A percentile compares a stretch with the other conserved stretches of the same genome.
These are phyloP conservation scores for Drosophila peninsularis DNA, from an alignment of 2,888 invertebrate genomes.

Conservation along the genomic window DNA sequence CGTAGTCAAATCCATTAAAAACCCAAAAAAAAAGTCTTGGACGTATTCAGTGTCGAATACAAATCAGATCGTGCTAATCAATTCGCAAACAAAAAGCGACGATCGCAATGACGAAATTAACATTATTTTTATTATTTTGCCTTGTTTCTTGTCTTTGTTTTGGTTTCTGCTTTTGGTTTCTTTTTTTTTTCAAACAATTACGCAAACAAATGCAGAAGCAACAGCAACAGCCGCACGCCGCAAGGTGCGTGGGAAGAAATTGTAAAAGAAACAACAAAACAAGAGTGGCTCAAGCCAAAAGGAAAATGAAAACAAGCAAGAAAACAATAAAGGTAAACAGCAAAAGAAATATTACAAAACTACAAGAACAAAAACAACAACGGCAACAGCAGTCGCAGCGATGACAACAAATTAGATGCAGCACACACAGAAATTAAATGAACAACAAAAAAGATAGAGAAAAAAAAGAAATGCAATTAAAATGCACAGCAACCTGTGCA, in stretches of 20 bases:
- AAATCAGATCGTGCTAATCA: conserved; percentile 41
- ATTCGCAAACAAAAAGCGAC: conserved; percentile 31
- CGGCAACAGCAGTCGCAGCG: conserved; percentile 13
- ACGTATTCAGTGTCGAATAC: conserved; percentile 1
- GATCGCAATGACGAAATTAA: conserved; percentile 61
- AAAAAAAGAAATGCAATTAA: conserved; percentile 66
- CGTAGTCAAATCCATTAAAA: not conserved
- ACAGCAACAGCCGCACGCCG: conserved; percentile 20
- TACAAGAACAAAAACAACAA: conserved; percentile 37
- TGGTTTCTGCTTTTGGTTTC: conserved; percentile 11
- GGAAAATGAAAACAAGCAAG: conserved; percentile 40
- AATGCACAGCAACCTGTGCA: conserved; percentile 67
- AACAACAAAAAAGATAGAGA: conserved; percentile 21
- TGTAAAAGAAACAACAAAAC: conserved; percentile 8
- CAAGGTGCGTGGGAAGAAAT: conserved; percentile 73
- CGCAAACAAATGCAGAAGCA: conserved; percentile 65
- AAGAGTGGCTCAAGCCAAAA: conserved; percentile 19
- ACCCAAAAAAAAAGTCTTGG: not conserved
- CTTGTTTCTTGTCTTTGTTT: conserved; percentile 23
- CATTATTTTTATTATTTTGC: conserved; percentile 32
- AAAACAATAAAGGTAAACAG: conserved; percentile 26
- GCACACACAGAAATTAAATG: conserved; percentile 71
- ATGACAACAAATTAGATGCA: conserved; percentile 77
- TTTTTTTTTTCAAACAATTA: conserved; percentile 52
- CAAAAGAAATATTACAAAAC: conserved; percentile 67